phyloP scores from a whole-genome alignment of 2,113 vertebrate genomes.

The Globicephala melas region DNA sequence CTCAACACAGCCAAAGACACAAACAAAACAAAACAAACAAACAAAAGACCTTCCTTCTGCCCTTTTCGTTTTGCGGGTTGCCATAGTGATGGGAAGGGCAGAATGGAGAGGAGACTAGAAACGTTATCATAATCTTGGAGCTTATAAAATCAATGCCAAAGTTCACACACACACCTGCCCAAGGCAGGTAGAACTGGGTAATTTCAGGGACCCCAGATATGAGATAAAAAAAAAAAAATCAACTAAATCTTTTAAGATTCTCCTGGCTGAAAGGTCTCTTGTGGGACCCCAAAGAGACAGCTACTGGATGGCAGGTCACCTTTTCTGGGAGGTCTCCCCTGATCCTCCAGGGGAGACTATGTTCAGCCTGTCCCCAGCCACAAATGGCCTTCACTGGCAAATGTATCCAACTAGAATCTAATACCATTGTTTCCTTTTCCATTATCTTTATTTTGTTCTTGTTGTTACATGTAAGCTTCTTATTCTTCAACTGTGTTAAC shows the following conservation, averaged over 20 bases:
- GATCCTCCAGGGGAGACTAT: background rate
- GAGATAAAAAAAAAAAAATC: background rate
- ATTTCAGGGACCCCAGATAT: background rate
- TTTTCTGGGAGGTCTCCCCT: background rate
- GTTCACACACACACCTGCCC: background rate
- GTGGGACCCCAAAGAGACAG: background rate
- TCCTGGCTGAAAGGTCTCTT: background rate
- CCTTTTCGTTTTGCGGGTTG: constrained; percentile 22
- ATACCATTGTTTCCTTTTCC: background rate
- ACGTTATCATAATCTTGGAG: background rate
- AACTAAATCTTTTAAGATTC: background rate
- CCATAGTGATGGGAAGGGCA: constrained; percentile 8
- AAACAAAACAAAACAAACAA: no score
- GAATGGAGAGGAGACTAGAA: background rate
- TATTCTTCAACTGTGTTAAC: constrained; percentile 62
- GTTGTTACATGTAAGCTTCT: constrained; percentile 69
- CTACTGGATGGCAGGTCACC: background rate
- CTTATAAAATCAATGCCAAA: background rate
- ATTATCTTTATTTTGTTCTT: background rate
- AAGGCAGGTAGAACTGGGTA: background rate
- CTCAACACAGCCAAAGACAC: no score
- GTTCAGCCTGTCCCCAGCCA: background rate
- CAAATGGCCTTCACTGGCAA: background rate
- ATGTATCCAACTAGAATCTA: background rate
- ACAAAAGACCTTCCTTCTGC: background rate